Evolutionary conservation across 2,797 vertebrate species (phyloP).

Genomic region (Phoeniculus purpureus): DNA sequence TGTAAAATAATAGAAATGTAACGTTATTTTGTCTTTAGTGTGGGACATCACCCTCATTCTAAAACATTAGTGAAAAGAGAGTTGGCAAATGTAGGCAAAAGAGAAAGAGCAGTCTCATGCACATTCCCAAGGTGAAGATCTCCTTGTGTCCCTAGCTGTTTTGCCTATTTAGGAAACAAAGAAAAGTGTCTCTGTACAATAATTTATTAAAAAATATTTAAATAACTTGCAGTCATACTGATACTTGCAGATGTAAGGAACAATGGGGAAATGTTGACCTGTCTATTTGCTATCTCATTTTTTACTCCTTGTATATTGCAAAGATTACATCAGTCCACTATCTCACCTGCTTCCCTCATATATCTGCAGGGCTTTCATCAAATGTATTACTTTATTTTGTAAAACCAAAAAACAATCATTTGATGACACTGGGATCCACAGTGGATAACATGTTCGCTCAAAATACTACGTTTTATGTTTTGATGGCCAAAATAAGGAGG

Average conservation of each 20-base stretch:
- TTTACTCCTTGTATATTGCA: neutral
- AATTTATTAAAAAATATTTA: neutral
- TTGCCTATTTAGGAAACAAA: neutral
- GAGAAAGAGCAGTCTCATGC: neutral
- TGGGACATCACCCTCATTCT: neutral
- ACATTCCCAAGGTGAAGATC: neutral
- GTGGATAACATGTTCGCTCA: neutral
- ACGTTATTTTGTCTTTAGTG: neutral
- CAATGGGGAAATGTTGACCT: neutral
- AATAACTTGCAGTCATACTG: neutral
- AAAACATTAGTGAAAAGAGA: neutral
- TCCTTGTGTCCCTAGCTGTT: neutral
- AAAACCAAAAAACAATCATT: neutral
- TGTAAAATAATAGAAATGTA: constrained; percentile 6
- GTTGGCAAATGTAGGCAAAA: too few relatives aligned
- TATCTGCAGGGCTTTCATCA: neutral
- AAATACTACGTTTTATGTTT: neutral
- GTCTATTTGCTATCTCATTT: neutral
- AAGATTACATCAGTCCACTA: neutral
- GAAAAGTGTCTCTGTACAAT: neutral
- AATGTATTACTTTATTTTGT: neutral
- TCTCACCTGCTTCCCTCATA: neutral
- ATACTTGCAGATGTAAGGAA: neutral
- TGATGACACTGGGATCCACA: neutral
- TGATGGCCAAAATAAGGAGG: neutral